These are phyloP conservation scores for Zygaena filipendulae DNA, from an alignment of 2,888 invertebrate genomes.

Conservation along the genomic window DNA sequence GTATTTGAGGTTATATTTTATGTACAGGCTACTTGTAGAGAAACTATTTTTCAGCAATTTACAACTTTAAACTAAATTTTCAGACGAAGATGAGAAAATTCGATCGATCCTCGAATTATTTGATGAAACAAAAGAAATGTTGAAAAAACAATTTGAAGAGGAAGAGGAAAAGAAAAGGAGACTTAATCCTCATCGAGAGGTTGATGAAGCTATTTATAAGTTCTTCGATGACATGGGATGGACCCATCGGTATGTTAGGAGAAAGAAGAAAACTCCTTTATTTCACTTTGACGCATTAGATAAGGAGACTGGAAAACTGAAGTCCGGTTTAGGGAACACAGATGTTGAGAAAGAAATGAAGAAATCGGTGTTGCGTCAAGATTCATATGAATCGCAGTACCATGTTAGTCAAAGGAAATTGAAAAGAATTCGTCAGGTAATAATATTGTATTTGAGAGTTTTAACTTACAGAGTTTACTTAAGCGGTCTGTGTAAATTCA, in stretches of 20 bases:
- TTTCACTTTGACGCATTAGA: constrained; percentile 51
- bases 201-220: constrained; percentile 38
- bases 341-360: constrained; percentile 69
- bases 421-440: too few species aligned
- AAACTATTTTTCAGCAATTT: too few species aligned
- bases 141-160: too few species aligned
- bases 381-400: constrained; percentile 73
- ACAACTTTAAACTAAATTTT: constrained; percentile 35
- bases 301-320: constrained; percentile 44
- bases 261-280: constrained; percentile 24
- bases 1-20: too few species aligned
- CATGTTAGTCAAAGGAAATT: constrained; percentile 66
- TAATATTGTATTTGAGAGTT: constrained; percentile 5
- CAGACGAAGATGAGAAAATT: constrained; percentile 31
- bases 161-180: constrained; percentile 36
- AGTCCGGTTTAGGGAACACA: constrained; percentile 44
- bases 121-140: constrained; percentile 40
- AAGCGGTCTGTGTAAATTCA: too few species aligned
- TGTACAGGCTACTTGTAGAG: too few species aligned
- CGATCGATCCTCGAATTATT: constrained; percentile 38
- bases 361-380: constrained; percentile 72
- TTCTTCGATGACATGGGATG: constrained; percentile 55
- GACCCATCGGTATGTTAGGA: constrained; percentile 35
- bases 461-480: neutral
- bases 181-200: too few species aligned